Percentiles rank a stretch among this genome's conserved stretches.
phyloP scores from a whole-genome alignment of 2,888 invertebrate genomes.

The Drosophila siamana region DNA sequence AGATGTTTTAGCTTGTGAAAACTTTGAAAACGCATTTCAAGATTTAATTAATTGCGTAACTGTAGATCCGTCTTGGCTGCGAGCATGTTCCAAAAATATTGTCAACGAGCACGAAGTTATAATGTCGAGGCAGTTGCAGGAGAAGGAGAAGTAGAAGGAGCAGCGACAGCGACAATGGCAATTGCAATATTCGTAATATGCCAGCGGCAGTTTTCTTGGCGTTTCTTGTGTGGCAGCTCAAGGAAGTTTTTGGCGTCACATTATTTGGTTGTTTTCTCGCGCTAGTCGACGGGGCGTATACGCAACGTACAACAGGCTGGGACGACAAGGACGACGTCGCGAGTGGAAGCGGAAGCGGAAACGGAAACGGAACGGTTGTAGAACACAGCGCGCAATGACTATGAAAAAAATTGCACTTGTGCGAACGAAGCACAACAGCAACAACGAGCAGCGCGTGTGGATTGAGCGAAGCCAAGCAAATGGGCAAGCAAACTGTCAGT shows the following conservation, averaged over 20 bases:
- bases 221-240: conserved; percentile 19
- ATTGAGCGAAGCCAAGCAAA: neutral
- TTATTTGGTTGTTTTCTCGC: conserved; percentile 27
- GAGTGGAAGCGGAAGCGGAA: neutral
- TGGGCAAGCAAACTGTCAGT: neutral
- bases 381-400: conserved; percentile 36
- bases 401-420: conserved; percentile 30
- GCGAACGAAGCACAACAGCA: conserved; percentile 10
- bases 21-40: neutral
- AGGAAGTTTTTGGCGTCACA: conserved; percentile 27
- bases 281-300: conserved; percentile 34
- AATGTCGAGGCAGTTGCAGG: neutral
- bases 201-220: conserved; percentile 8
- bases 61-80: neutral
- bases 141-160: too few relatives aligned
- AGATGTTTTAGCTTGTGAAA: too few relatives aligned
- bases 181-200: conserved; percentile 3
- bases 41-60: neutral
- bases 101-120: neutral
- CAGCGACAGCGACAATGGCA: conserved; percentile 5
- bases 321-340: neutral
- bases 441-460: neutral
- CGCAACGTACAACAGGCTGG: conserved; percentile 31
- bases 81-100: neutral
- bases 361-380: conserved; percentile 33